A percentile compares a stretch with the other conserved stretches of the same genome.
These are phyloP conservation scores for Sarcophaga rosellei DNA, from an alignment of 2,888 invertebrate genomes.

Conservation along the genomic window DNA sequence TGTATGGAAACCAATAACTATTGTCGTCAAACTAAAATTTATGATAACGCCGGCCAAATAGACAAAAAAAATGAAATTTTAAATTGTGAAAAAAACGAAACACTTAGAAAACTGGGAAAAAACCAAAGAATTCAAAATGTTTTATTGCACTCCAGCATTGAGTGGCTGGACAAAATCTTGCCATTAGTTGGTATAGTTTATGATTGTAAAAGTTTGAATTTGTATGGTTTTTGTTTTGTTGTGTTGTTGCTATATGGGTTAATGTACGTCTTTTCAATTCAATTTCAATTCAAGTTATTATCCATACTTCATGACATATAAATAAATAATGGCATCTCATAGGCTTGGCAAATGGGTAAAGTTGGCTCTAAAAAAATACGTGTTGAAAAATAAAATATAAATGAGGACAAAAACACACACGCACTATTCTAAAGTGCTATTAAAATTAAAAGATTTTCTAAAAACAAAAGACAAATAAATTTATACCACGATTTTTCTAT, in stretches of 20 bases:
- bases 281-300: not conserved
- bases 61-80: conserved; percentile 12
- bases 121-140: conserved; percentile 20
- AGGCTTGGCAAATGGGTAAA: conserved; percentile 25
- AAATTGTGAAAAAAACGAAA: not conserved
- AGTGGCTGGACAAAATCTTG: conserved; percentile 32
- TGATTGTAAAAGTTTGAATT: conserved; percentile 7
- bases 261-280: not conserved
- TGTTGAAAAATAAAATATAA: not conserved
- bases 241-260: not conserved
- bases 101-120: not conserved
- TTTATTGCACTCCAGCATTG: conserved; percentile 29
- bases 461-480: not conserved
- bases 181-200: conserved; percentile 41
- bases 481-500: not conserved
- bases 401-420: too few species aligned
- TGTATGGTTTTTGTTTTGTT: not conserved
- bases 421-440: too few species aligned
- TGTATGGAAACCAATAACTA: conserved; percentile 7
- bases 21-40: conserved; percentile 38
- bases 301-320: not conserved
- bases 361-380: conserved; percentile 35
- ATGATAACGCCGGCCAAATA: conserved; percentile 38
- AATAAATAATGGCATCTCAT: not conserved
- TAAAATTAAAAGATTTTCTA: not conserved